A percentile compares a stretch with the other conserved stretches of the same genome.
Conservation (phyloP, 2,113 vertebrate genomes). For the Ctenomys sociabilis region DNA sequence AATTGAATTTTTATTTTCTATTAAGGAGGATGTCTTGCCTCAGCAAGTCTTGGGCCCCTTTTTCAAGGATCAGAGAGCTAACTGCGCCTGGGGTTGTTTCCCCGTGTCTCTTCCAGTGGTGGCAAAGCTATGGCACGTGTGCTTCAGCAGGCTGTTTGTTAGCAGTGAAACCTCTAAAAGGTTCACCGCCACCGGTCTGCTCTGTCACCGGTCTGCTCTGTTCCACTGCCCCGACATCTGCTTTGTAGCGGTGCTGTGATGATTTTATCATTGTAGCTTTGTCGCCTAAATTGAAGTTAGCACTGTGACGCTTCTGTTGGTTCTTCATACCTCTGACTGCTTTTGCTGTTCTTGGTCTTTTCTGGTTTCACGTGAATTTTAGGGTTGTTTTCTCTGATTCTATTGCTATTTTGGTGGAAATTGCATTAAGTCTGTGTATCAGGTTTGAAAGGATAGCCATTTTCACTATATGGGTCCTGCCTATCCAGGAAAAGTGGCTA, state of each 20-base stretch:
- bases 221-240: not conserved
- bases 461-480: not conserved
- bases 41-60: not conserved
- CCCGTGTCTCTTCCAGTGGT: not conserved
- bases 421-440: not conserved
- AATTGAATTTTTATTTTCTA: not conserved
- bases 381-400: not conserved
- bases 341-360: not conserved
- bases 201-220: not conserved
- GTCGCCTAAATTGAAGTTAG: not conserved
- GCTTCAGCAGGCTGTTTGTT: not conserved
- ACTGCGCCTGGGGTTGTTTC: not conserved
- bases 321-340: not conserved
- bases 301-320: not conserved
- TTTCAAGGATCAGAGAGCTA: not conserved
- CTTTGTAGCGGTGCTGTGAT: not conserved
- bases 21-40: not conserved
- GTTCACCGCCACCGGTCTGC: not conserved
- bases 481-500: not conserved
- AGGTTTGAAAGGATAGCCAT: not conserved
- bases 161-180: not conserved
- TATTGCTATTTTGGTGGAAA: not conserved
- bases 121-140: not conserved
- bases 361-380: not conserved
- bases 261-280: not conserved